A percentile compares a stretch with the other conserved stretches of the same genome.
phyloP scores from a whole-genome alignment of 2,888 invertebrate genomes.

The Xanthia togata region DNA sequence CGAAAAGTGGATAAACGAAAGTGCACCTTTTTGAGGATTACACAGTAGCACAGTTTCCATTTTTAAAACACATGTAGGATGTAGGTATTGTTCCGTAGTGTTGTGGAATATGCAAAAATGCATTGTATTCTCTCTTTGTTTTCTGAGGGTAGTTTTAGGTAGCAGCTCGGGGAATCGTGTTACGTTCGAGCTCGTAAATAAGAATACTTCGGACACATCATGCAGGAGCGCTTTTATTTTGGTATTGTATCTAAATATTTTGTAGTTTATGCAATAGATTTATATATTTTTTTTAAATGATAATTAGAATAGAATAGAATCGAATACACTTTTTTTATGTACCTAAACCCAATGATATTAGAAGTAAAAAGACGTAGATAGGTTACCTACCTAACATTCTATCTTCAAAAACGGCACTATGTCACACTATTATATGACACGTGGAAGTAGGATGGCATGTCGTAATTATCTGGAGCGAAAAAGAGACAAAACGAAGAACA shows the following conservation, averaged over 20 bases:
- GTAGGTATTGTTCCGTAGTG: conserved; percentile 30
- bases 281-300: not conserved
- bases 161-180: conserved; percentile 45
- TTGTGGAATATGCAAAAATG: conserved; percentile 49
- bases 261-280: conserved; percentile 21
- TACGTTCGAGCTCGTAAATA: conserved; percentile 59
- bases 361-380: no score
- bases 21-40: conserved; percentile 43
- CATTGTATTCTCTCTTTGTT: conserved; percentile 49
- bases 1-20: conserved; percentile 19
- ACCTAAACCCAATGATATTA: no score
- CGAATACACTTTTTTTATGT: not conserved
- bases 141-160: conserved; percentile 54
- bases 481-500: no score
- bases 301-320: not conserved
- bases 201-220: conserved; percentile 39
- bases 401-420: no score
- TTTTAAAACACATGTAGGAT: conserved; percentile 52
- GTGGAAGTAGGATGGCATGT: no score
- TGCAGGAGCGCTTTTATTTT: conserved; percentile 51
- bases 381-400: no score
- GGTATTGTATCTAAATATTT: conserved; percentile 37
- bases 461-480: no score
- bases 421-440: no score
- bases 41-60: conserved; percentile 24